Base-by-base conservation (phyloP, 2,888 invertebrate species). In the Prosopocoilus inquinatus region DNA sequence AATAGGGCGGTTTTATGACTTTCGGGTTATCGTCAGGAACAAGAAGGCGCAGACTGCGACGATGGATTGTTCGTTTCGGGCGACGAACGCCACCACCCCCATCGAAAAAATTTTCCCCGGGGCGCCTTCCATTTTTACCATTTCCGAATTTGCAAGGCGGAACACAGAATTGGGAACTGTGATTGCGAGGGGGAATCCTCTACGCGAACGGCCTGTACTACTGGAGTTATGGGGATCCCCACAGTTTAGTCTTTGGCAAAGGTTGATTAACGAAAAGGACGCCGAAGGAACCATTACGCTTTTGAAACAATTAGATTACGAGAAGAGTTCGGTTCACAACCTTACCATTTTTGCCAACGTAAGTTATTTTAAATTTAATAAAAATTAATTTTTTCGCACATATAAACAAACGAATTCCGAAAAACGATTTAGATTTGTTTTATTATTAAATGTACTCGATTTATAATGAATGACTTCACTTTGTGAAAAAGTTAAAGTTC, bases 261-360 rank as follows among this genome's bases (percentile, higher is more conserved):
- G 86, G 64, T 84, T 90, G 59, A 83, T 88, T 39, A 87, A 88
- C 8, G 82, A 87, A 2, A 87, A 87, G 67, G 88, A 89, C 68
- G 90, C 90, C 9, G 88, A 91, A 71, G 92, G 91, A 43, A 87
- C 89, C 2, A 86, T 93, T 68, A 85, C 89, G 67, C 79, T 93
- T 41, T 81, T 88, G 52, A 89, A 89, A 49, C 85, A 88, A 61
- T 78, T 95, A 67, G 94, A 95, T 78, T 95, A 93, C 71, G 95
- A 95, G 74, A 89, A 86, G 49, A 90, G 90, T 75, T 91, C 92
- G 49, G 90, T 94, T 82, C 92, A 93, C 77, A 90, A 90, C 67
- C 79, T 94, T 62, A 90, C 89, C n/a, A 83, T 94, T 66, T 84
- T 91, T 62, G 93, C 94, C 12, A 88, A 91, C 82, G 94, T 94